Percentiles rank a stretch among this genome's conserved stretches.
Evolutionary conservation across 2,113 vertebrate genomes (phyloP).

Genomic region (Hypocryptadius cinnamomeus): DNA sequence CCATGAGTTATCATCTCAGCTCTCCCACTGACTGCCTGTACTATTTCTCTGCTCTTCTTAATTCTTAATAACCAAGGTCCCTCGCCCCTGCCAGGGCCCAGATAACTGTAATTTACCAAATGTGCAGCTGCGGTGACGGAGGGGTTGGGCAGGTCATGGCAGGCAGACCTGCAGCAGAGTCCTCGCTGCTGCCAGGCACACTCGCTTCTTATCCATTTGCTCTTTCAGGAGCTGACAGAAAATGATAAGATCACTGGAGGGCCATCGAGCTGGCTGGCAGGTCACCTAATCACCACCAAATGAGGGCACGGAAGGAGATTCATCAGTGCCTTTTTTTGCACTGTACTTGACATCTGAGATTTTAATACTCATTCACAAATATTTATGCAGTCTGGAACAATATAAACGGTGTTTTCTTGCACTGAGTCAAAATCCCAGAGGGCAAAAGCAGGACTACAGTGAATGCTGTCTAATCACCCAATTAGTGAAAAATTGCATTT

Average conservation of each 20-base stretch:
- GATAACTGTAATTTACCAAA: neutral
- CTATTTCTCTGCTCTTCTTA: neutral
- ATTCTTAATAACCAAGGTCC: neutral
- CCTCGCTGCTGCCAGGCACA: neutral
- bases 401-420: neutral
- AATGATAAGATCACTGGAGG: neutral
- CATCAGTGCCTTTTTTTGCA: neutral
- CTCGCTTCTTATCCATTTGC: neutral
- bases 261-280: neutral
- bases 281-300: conserved; percentile 11
- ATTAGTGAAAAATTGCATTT: neutral
- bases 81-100: neutral
- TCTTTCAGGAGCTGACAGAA: neutral
- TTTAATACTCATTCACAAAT: neutral
- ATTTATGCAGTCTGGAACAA: neutral
- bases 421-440: neutral
- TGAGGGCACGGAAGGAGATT: neutral
- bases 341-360: neutral
- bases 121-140: neutral
- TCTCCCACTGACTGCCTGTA: neutral
- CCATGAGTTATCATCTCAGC: neutral
- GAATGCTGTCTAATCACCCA: neutral
- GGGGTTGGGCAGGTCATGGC: neutral
- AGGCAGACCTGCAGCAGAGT: neutral
- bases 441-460: neutral